Conservation (phyloP, 2,113 vertebrate genomes). For the Malurus alboscapulatus region DNA sequence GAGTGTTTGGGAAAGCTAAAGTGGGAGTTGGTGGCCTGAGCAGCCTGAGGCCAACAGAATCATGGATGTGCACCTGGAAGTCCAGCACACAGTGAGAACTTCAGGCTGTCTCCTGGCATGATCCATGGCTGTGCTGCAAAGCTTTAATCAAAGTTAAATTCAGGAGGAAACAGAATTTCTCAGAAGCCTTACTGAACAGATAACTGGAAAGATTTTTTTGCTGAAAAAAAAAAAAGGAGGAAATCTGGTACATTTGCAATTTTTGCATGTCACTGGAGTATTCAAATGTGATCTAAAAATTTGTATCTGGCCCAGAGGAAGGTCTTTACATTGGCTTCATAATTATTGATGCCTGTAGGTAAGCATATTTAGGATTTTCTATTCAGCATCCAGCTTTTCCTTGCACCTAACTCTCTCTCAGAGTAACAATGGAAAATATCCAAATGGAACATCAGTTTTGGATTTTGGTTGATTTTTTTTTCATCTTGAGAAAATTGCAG, state of each 20-base stretch:
- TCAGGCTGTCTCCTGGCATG: neutral
- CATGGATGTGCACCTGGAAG: rapidly evolving
- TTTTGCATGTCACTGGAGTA: neutral
- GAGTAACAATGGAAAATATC: neutral
- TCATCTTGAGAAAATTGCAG: neutral
- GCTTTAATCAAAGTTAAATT: neutral
- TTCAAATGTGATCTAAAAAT: neutral
- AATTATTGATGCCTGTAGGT: neutral
- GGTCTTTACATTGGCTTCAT: neutral
- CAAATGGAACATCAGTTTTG: neutral
- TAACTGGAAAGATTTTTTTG: neutral
- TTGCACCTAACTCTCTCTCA: neutral
- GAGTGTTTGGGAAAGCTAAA: neutral
- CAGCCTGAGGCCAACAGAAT: neutral
- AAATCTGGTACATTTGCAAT: neutral
- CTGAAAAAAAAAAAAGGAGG: neutral
- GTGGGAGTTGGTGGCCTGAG: neutral
- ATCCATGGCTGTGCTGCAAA: neutral
- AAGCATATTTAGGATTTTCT: neutral
- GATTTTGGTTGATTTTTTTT: neutral
- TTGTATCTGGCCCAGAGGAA: neutral
- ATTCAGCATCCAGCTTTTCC: neutral
- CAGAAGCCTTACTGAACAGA: neutral
- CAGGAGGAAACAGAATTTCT: neutral
- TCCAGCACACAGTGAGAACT: neutral